Base-by-base conservation (phyloP, 92 coral and sea anemone species). In the Porites lobata region DNA sequence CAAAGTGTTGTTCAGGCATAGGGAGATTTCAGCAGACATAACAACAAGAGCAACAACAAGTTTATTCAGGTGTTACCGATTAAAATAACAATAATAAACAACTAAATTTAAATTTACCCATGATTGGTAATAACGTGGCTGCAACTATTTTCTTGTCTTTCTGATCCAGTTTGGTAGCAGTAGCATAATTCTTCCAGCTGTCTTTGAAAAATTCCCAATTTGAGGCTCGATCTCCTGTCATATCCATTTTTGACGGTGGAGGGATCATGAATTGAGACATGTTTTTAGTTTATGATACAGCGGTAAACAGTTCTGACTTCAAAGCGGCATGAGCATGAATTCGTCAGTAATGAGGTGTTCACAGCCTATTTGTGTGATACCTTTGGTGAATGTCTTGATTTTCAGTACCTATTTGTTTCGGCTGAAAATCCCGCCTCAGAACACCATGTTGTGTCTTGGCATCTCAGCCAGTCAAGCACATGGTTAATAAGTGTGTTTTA, bases 341-440 rank as follows among this genome's bases (percentile, higher is more conserved):
- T 38, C 6, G 47, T 3, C 47, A 4, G 6, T 4, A 4, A 38
- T 4, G 6, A 38, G 47, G 32, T 68, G 14, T 67, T 68, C 73
- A 47, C 73, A 68, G 73, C 73, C 73, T 68, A 68, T 32, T 8
- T 22, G 73, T 69, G 73, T 32, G 50, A 69, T 69, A 69, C 43
- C 52, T 69, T 50, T 26, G 19, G 73, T 7, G 4, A 50, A 11
- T 69, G 50, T 69, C 73, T 69, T 69, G 73, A 69, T 69, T 69
- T 69, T 7, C 15, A 69, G 50, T 4, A 18, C 73, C 26, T 69
- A 21, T 69, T 58, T 65, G 13, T 15, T 2, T 7, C 52, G 47
- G 6, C 47, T 38, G 47, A 38, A 38, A 38, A 38, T 38, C 5
- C 47, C 4, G 5, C 6, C 6, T 38, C 5, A 38, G 6, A 38